These are phyloP conservation scores for Chrysocyon brachyurus DNA, from an alignment of 2,797 vertebrate genomes.

Conservation along the genomic window DNA sequence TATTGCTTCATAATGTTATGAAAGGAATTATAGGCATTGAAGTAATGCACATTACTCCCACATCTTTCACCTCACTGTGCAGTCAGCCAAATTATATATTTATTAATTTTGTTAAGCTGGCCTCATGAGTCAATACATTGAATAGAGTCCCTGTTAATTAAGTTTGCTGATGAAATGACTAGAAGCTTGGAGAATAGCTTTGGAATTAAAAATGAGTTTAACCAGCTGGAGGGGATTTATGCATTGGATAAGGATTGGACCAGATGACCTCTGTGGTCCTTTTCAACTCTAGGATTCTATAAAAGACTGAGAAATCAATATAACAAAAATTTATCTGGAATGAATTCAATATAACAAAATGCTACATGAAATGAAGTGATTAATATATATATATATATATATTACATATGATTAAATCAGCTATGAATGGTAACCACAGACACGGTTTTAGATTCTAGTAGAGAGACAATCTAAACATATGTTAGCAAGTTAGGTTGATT, in stretches of 20 bases:
- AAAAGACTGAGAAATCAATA: constrained; percentile 58
- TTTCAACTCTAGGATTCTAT: constrained; percentile 57
- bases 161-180: constrained; percentile 84
- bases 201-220: constrained; percentile 83
- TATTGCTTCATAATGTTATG: constrained; percentile 71
- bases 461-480: not conserved
- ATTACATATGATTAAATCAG: constrained; percentile 15
- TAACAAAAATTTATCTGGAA: constrained; percentile 45
- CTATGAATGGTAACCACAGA: constrained; percentile 3
- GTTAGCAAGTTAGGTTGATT: constrained; percentile 30
- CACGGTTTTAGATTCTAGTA: constrained; percentile 16
- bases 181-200: constrained; percentile 78
- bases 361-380: not conserved
- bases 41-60: constrained; percentile 68
- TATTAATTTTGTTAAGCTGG: constrained; percentile 84
- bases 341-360: constrained; percentile 51
- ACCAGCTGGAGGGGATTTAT: constrained; percentile 81
- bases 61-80: constrained; percentile 73
- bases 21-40: constrained; percentile 65
- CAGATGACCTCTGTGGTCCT: constrained; percentile 74
- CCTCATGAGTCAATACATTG: constrained; percentile 81
- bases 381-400: not conserved
- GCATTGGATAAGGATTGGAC: constrained; percentile 53
- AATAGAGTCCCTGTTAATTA: constrained; percentile 83
- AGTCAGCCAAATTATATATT: constrained; percentile 85